phyloP scores from a whole-genome alignment of 2,888 invertebrate genomes.

The Ophion obscuratus region DNA sequence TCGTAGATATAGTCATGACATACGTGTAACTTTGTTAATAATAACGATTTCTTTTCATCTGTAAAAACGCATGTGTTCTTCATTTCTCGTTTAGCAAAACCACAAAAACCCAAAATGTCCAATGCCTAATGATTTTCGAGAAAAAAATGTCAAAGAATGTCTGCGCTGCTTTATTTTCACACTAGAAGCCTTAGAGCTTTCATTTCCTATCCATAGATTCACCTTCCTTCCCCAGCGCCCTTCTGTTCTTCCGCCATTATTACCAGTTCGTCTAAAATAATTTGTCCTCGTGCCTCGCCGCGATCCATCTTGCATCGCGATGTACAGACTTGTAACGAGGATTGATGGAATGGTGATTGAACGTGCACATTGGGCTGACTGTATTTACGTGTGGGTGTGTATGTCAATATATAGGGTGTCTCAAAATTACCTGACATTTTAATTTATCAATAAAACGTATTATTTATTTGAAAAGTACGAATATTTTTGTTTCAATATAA shows the following conservation, averaged over 20 bases:
- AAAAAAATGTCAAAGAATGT: no score
- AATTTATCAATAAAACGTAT: no score
- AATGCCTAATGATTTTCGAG: no score
- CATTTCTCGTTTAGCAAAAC: no score
- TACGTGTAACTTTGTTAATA: no score
- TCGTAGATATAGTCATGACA: no score
- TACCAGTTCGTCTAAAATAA: constrained; percentile 24
- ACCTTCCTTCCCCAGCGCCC: not conserved
- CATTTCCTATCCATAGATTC: not conserved
- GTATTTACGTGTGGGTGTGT: not conserved
- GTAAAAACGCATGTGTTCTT: no score
- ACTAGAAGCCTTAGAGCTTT: not conserved
- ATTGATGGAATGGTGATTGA: constrained; percentile 59
- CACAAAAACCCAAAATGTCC: no score
- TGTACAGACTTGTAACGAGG: constrained; percentile 33
- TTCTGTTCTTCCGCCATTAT: not conserved
- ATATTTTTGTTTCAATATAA: no score
- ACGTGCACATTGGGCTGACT: constrained; percentile 9
- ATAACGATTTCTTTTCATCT: no score
- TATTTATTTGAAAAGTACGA: no score
- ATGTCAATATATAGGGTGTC: not conserved
- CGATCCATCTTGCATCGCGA: constrained; percentile 42
- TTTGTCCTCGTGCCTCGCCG: constrained; percentile 13
- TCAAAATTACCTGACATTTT: not conserved
- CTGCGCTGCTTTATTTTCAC: no score